Evolutionary conservation across 2,797 vertebrate species (phyloP), one percentile per base, ranked within the genome.

Genomic region (Semaprochilodus insignis): DNA sequence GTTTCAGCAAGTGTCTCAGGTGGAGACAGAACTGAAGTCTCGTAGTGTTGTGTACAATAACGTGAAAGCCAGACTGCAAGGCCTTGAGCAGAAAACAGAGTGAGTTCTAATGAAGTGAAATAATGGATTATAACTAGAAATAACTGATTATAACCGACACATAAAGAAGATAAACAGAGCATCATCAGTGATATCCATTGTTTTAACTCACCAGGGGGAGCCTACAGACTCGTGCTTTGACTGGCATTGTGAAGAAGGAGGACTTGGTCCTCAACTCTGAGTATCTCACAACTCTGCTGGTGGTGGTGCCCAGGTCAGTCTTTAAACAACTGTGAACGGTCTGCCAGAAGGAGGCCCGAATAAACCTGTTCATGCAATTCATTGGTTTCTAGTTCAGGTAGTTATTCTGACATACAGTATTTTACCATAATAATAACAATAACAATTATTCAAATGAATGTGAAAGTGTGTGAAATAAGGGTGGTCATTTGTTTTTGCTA

Each of bases 231-330:
- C 90, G 97, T 78, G 93, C 94, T 0, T 90, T 99, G 85, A 95
- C 90, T 5, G 94, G 95, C 60, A 93, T 98, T 0, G 95, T 99
- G 82, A 96, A 91, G 90, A 96, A 95, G 87, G 97, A 99, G 25
- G 97, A 99, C 90, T 94, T 99, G 55, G 96, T 99, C 83, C 87
- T 97, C 86, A 92, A 95, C 81, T 99, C 98, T 0, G 97, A 99
- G 87, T 98, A 99, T 88, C 97, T 99, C 71, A 95, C 96, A 85
- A 99, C 98, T 0, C 93, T 99, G 1, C 91, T 99, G 44, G 96
- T 98, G 1, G 94, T 99, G 57, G 96, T 99, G 73, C 93, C 95
- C 88, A 92, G 92, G 94, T 94, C 21, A 66, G 91, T 48, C 44
- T 48, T 2, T 48, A 48, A 48, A 48, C 1, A 48, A 48, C 44